Conservation (phyloP, 1,140 invertebrate species). For the Heliconius himera region DNA sequence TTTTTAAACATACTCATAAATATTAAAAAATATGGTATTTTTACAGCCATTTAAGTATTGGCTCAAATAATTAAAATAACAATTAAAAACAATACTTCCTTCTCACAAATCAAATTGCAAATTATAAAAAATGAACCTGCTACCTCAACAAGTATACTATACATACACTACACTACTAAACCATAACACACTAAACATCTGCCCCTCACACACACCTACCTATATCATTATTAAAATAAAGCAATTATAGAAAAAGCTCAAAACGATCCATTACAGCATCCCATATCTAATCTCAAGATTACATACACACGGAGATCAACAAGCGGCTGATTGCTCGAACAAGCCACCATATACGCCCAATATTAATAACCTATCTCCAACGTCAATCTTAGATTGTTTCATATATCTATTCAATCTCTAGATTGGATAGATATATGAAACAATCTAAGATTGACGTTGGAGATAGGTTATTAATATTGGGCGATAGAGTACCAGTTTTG, state of each 20-base stretch:
- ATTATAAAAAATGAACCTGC: neutral
- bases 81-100: too few species aligned
- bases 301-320: neutral
- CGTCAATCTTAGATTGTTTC: too few species aligned
- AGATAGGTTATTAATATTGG: too few species aligned
- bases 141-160: neutral
- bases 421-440: too few species aligned
- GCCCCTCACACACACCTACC: neutral
- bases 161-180: too few species aligned
- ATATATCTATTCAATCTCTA: too few species aligned
- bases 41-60: too few species aligned
- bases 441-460: too few species aligned
- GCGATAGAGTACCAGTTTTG: neutral
- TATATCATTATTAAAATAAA: neutral
- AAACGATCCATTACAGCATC: conserved; percentile 6
- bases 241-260: neutral
- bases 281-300: neutral
- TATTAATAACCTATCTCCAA: too few species aligned
- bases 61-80: too few species aligned
- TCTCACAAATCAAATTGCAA: neutral
- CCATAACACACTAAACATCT: neutral
- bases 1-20: too few species aligned
- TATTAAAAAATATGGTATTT: too few species aligned
- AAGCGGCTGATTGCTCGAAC: conserved; percentile 6
- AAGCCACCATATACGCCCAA: neutral